phyloP scores from a whole-genome alignment of 2,113 vertebrate species.

The Coregonus clupeaformis region DNA sequence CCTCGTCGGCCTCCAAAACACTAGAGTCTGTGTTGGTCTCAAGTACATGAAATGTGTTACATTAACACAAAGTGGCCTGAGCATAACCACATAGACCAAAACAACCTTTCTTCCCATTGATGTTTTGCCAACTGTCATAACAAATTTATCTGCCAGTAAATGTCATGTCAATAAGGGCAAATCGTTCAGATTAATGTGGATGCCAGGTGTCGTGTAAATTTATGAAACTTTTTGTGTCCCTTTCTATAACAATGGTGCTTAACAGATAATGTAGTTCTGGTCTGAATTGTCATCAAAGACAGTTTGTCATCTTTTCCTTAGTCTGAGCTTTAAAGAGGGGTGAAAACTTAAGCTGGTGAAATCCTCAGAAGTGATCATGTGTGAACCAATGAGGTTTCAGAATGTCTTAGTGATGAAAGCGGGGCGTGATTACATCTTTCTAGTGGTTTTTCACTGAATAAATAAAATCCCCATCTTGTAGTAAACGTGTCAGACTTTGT shows the following conservation, averaged over 20 bases:
- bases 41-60: not conserved
- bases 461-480: constrained; percentile 57
- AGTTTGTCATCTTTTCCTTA: constrained; percentile 57
- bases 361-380: constrained; percentile 28
- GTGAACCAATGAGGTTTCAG: constrained; percentile 2
- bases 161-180: not conserved
- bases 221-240: not conserved
- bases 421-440: constrained; percentile 58
- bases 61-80: not conserved
- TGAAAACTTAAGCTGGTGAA: constrained; percentile 47
- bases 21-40: not conserved
- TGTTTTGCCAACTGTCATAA: too few relatives aligned
- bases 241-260: not conserved
- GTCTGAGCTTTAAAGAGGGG: constrained; percentile 46
- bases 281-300: constrained; percentile 27
- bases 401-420: constrained; percentile 27
- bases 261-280: constrained; percentile 9
- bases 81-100: not conserved
- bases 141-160: not conserved
- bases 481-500: constrained; percentile 49
- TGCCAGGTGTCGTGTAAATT: not conserved
- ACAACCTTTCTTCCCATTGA: not conserved
- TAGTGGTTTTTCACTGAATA: constrained; percentile 60
- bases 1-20: not conserved
- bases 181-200: not conserved